A percentile compares a stretch with the other conserved stretches of the same genome.
These are phyloP conservation scores for Tipula helvola DNA, from an alignment of 2,888 invertebrate species.

Conservation along the genomic window DNA sequence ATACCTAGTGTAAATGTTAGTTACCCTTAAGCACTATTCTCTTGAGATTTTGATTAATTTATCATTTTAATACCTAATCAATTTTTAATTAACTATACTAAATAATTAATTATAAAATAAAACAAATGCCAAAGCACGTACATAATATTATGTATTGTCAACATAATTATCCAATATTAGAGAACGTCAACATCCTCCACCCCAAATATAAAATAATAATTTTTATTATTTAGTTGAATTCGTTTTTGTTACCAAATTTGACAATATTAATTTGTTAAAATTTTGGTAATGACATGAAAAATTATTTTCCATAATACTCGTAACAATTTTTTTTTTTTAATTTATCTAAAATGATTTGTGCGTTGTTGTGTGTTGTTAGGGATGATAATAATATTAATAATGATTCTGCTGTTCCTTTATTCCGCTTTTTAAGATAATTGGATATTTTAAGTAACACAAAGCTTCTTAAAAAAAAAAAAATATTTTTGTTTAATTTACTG, in stretches of 20 bases:
- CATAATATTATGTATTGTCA: background rate
- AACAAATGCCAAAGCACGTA: background rate
- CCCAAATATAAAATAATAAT: background rate
- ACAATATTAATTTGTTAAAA: background rate
- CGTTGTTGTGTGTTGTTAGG: background rate
- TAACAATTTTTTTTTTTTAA: background rate
- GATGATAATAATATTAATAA: background rate
- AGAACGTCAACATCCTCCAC: background rate
- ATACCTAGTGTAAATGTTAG: too few relatives aligned
- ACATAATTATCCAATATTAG: background rate
- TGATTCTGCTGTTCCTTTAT: background rate
- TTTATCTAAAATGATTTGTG: background rate
- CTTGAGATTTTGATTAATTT: background rate
- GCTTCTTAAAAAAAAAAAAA: background rate
- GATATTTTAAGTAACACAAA: background rate
- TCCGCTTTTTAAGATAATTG: background rate
- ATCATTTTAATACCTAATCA: background rate
- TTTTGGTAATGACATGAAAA: background rate
- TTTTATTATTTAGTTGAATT: background rate
- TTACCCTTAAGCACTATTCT: background rate
- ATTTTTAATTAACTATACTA: background rate
- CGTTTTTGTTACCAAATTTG: background rate
- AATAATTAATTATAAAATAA: background rate
- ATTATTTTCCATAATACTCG: background rate
- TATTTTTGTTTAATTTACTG: background rate